Percentiles rank a stretch among this genome's conserved stretches.
Evolutionary conservation across 2,888 invertebrate genomes (phyloP).

Genomic region (Gari tellinella): DNA sequence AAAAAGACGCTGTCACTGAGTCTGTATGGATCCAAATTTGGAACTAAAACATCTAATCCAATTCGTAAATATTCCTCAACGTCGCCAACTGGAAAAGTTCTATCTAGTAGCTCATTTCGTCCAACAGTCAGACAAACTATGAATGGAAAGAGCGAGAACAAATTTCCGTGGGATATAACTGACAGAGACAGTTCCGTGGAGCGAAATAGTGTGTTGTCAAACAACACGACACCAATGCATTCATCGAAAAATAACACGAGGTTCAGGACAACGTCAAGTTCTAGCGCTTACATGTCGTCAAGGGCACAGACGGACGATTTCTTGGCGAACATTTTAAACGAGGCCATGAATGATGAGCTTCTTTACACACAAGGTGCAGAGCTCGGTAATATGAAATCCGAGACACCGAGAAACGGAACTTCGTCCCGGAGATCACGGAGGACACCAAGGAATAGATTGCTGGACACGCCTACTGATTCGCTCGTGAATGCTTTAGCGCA

Average conservation of each 20-base stretch:
- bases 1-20: slow-evolving; percentile 34
- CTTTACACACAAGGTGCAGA: slow-evolving; percentile 48
- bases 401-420: no score
- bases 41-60: slow-evolving; percentile 22
- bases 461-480: no score
- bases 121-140: neutral
- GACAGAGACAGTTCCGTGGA: slow-evolving; percentile 23
- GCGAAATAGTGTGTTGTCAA: slow-evolving; percentile 21
- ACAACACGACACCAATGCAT: neutral
- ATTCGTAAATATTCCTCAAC: slow-evolving; percentile 35
- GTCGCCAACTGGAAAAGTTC: slow-evolving; percentile 24
- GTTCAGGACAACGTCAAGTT: slow-evolving; percentile 12
- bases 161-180: slow-evolving; percentile 46
- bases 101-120: slow-evolving; percentile 18
- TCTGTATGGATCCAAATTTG: slow-evolving; percentile 50
- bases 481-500: no score
- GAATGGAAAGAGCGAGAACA: slow-evolving; percentile 16
- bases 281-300: slow-evolving; percentile 24
- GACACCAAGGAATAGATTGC: no score
- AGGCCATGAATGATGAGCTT: slow-evolving; percentile 55
- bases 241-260: slow-evolving; percentile 6
- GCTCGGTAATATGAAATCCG: neutral
- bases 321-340: slow-evolving; percentile 45
- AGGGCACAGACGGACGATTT: slow-evolving; percentile 48
- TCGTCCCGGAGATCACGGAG: no score